Conservation (phyloP, 2,797 vertebrate genomes). For the Lutra lutra region DNA sequence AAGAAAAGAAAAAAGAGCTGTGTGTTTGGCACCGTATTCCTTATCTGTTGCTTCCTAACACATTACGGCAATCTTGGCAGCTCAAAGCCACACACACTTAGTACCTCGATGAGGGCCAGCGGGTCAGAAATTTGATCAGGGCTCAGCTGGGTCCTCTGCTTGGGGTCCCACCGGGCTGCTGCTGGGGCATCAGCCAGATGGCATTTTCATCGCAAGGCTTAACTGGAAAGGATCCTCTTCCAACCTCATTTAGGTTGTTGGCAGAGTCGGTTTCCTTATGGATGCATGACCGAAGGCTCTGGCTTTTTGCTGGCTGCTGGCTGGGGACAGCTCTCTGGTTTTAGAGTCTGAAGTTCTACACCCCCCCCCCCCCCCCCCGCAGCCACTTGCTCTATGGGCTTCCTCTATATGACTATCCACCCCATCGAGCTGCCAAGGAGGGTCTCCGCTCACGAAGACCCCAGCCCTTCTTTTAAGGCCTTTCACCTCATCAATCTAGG, state of each 20-base stretch:
- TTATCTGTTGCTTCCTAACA: background rate
- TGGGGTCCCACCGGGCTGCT: background rate
- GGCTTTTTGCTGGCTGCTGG: background rate
- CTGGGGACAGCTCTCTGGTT: background rate
- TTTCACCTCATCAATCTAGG: background rate
- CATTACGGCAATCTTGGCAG: background rate
- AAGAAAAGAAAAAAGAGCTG: background rate
- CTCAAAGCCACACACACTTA: fast-evolving
- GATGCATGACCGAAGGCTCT: background rate
- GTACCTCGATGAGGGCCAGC: background rate
- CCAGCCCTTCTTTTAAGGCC: background rate
- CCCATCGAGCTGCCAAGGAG: background rate
- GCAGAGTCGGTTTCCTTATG: background rate
- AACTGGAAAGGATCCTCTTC: background rate
- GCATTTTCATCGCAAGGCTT: background rate
- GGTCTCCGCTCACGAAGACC: background rate
- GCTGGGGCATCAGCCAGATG: background rate
- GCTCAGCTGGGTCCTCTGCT: background rate
- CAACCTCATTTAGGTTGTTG: background rate
- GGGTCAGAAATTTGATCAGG: background rate
- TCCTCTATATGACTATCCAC: background rate
- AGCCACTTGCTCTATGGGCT: background rate
- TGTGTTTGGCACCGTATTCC: background rate
- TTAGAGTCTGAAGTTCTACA: background rate
- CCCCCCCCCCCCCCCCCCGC: too few relatives aligned